Base-by-base conservation (phyloP, 2,797 vertebrate species). In the Trematomus bernacchii region DNA sequence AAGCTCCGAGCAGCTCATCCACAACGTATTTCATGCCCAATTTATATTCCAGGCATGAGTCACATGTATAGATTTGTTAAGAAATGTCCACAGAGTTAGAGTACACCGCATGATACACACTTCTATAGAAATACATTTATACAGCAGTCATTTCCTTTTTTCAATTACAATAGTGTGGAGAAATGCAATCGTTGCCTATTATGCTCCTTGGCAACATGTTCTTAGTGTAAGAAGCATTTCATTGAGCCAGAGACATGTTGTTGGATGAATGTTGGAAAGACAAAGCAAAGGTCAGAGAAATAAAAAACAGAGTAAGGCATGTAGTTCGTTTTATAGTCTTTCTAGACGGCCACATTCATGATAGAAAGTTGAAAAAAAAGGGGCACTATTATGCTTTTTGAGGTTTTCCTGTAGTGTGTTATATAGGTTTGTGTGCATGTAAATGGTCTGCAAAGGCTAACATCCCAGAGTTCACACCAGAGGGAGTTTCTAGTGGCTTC, bases 21-120 rank as follows among this genome's bases (percentile, higher is more conserved):
- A 66, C 51, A 67, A 72, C 57, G 47, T 48, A 67, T 81, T 77
- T 87, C 68, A 77, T 76, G 83, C 76, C 63, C 46, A 59, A 70
- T 88, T 73, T 67, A 63, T 71, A 66, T 64, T 78, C 60, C 21
- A 75, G 73, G 37, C 50, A 66, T 58, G 79, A 55, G 74, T 68
- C 50, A 62, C 51, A 63, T 69, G 14, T 74, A 73, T 55, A 71
- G n/a, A 76, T 77, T 72, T 76, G 33, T 76, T 71, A 42, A 78
- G 52, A 72, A 54, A 72, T 15, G 18, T 71, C 11, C n/a, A 30
- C 23, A 37, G 57, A 66, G 55, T 71, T 15, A 59, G n/a, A 52
- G 23, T 19, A 18, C 13, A n/a, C 19, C 43, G 43, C 18, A 54
- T 18, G 43, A 6, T 7, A 37, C 21, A 37, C 37, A 46, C 14